Evolutionary conservation across 2,888 invertebrate genomes (phyloP).

Genomic region (Oscheius myriophilus): DNA sequence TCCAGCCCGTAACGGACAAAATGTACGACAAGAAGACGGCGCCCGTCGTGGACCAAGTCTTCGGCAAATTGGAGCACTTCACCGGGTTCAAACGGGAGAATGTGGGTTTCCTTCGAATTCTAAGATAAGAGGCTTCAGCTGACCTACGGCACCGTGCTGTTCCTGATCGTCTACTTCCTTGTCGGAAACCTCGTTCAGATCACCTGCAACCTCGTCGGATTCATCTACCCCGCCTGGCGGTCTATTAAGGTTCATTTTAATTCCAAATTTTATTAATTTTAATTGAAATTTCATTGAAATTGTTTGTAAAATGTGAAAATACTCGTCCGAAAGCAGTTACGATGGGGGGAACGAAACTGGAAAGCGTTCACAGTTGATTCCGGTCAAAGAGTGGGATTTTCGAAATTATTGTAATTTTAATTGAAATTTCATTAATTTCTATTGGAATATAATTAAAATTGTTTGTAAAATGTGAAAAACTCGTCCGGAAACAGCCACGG

Average conservation of each 20-base stretch:
- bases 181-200: constrained; percentile 93
- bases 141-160: constrained; percentile 14
- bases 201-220: constrained; percentile 91
- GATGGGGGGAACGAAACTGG: too few relatives aligned
- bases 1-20: constrained; percentile 27
- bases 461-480: too few relatives aligned
- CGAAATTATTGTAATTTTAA: too few relatives aligned
- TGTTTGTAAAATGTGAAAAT: too few relatives aligned
- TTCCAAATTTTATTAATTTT: constrained; percentile 3
- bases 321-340: too few relatives aligned
- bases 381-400: too few relatives aligned
- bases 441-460: too few relatives aligned
- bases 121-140: constrained; percentile 9
- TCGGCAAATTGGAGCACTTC: constrained; percentile 27
- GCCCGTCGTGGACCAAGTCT: constrained; percentile 25
- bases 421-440: too few relatives aligned
- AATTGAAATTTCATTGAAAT: background rate
- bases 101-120: background rate
- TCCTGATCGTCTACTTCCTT: constrained; percentile 84
- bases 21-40: constrained; percentile 31
- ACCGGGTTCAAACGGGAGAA: constrained; percentile 34
- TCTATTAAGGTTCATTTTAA: constrained; percentile 71
- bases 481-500: too few relatives aligned
- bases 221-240: constrained; percentile 89
- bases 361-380: too few relatives aligned